phyloP scores from a whole-genome alignment of 2,113 vertebrate genomes.

The Pomatostomus ruficeps region DNA sequence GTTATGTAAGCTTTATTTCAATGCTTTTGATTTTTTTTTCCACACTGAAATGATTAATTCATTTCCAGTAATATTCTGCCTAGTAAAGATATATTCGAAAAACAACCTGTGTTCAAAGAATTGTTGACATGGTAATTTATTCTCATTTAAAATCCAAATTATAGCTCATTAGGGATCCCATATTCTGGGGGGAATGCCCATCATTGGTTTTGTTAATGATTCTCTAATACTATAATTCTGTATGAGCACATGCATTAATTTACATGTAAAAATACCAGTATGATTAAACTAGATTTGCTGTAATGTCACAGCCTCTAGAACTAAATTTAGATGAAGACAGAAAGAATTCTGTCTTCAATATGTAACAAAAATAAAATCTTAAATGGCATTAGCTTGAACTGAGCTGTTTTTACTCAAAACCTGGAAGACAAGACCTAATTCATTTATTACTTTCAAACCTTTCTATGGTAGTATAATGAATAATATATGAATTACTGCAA shows the following conservation, averaged over 20 bases:
- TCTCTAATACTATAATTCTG: constrained; percentile 8
- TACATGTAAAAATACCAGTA: constrained; percentile 18
- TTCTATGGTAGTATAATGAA: not conserved
- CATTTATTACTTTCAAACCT: not conserved
- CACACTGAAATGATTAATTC: not conserved
- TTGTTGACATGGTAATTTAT: constrained; percentile 1
- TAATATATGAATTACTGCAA: not conserved
- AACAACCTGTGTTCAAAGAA: constrained; percentile 27
- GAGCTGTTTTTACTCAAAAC: not conserved
- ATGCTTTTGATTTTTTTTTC: not conserved
- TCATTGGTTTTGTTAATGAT: constrained; percentile 48
- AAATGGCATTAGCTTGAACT: not conserved
- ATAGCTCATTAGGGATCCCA: not conserved
- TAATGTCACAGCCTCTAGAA: not conserved
- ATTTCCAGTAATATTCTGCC: not conserved
- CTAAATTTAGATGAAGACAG: not conserved
- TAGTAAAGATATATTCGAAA: not conserved
- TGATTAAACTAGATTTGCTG: not conserved
- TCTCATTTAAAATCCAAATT: constrained; percentile 42
- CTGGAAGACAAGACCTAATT: not conserved
- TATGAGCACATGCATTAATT: constrained; percentile 26
- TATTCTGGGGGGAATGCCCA: constrained; percentile 21
- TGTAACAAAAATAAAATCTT: not conserved
- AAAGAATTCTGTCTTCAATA: not conserved
- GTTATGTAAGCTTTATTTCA: not conserved